Conservation (phyloP, 2,797 vertebrate genomes). For the Alcedo quadribrachys region DNA sequence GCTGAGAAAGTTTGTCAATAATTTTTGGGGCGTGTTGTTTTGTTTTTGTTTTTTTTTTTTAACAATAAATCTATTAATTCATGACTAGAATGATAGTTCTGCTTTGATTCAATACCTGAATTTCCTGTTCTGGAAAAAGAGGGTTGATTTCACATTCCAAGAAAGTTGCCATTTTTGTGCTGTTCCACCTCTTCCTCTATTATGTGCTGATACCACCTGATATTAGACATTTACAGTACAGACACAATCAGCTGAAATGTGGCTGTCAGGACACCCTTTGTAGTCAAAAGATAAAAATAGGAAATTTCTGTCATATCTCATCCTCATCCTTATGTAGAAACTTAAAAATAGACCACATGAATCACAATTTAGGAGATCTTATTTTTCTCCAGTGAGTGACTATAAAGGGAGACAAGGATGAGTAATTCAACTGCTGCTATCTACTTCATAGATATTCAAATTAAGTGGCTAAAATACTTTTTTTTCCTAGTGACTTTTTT, state of each 20-base stretch:
- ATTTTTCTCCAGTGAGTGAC: constrained; percentile 37
- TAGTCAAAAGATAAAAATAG: constrained; percentile 28
- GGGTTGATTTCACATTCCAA: neutral
- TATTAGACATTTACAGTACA: neutral
- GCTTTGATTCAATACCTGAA: neutral
- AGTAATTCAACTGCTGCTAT: neutral
- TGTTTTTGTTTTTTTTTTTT: neutral
- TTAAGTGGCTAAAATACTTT: neutral
- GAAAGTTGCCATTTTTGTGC: neutral
- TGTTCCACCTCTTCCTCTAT: neutral
- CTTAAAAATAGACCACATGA: constrained; percentile 43
- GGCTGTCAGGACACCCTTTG: neutral
- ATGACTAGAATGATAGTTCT: neutral
- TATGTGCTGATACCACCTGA: neutral
- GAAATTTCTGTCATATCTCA: neutral
- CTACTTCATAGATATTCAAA: neutral
- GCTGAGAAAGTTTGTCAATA: neutral
- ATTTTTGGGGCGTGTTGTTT: neutral
- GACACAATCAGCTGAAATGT: neutral
- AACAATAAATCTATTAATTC: neutral
- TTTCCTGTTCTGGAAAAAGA: neutral
- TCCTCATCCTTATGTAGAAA: constrained; percentile 18
- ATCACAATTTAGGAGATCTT: neutral
- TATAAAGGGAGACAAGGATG: constrained; percentile 24
- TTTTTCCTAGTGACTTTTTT: neutral